Percentiles rank a stretch among this genome's conserved stretches.
Evolutionary conservation across 2,888 invertebrate genomes (phyloP).

Genomic region (Acronicta alni): DNA sequence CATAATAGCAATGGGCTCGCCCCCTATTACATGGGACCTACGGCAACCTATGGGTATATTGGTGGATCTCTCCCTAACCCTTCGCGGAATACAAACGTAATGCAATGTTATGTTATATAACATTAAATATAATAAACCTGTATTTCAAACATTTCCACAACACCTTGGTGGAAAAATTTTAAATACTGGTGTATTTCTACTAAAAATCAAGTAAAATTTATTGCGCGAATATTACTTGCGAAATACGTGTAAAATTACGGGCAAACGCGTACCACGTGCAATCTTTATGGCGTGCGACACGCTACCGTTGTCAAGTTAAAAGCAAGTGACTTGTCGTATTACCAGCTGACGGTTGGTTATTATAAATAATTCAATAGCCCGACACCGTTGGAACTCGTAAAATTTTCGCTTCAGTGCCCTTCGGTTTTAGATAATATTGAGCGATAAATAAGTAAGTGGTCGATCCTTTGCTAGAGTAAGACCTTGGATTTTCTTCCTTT

Average conservation of each 20-base stretch:
- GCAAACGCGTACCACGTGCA: constrained; percentile 33
- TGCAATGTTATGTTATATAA: too few relatives aligned
- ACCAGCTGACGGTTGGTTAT: constrained; percentile 42
- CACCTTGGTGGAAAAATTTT: too few relatives aligned
- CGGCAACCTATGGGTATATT: too few relatives aligned
- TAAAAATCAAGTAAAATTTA: constrained; percentile 15
- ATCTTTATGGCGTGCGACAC: constrained; percentile 54
- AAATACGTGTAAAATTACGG: constrained; percentile 50
- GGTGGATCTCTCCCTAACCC: too few relatives aligned
- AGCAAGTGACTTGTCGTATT: constrained; percentile 58
- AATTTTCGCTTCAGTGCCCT: constrained; percentile 33
- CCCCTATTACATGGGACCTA: too few relatives aligned
- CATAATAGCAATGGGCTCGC: too few relatives aligned
- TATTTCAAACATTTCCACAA: too few relatives aligned
- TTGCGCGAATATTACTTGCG: constrained; percentile 26
- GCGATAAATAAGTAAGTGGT: constrained; percentile 40
- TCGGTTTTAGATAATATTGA: constrained; percentile 36
- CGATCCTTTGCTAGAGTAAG: neutral
- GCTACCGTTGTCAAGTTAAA: constrained; percentile 50
- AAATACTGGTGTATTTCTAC: neutral
- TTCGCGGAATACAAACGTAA: too few relatives aligned
- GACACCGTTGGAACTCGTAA: constrained; percentile 43
- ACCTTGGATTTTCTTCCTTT: neutral
- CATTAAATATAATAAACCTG: too few relatives aligned
- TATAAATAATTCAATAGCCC: constrained; percentile 56